Evolutionary conservation across 2,113 vertebrate genomes (phyloP), one percentile per base, ranked within the genome.

Genomic region (Brachyistius frenatus): DNA sequence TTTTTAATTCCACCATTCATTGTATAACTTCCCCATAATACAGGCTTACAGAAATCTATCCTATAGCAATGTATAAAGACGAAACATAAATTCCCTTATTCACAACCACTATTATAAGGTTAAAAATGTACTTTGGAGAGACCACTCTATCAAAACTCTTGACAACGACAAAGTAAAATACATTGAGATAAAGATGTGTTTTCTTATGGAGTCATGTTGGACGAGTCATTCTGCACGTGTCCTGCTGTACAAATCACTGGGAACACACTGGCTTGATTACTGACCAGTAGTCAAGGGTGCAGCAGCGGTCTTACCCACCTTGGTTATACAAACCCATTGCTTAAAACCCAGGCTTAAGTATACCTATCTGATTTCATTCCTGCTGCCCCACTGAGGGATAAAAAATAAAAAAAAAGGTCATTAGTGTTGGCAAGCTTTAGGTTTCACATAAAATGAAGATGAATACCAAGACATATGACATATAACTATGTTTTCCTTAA

Each of bases 311-410:
- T 65, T 32, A 66, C 78, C 74, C 73, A 67, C n/a, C 58, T 53
- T 10, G 36, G 80, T 85, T 86, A 85, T 78, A 91, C 78, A 92
- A 85, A 93, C 78, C 86, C 54, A 67, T 3, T 13, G 10, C 62
- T 72, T 71, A 58, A 66, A 66, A 69, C 73, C 58, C 72, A 41
- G 89, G 89, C 89, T 92, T 92, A 91, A 57, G 82, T 90, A 92
- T 33, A 78, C 86, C 84, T 88, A 90, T 92, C 91, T 71, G 55
- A 75, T 93, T 93, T 92, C 91, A 74, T 80, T 15, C 52, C 64
- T 60, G 69, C 44, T 89, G 67, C 55, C 66, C 80, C 53, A 80
- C 60, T 70, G 69, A 84, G 35, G 54, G 41, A 49, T 73, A 23
- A 23, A 23, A 23, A 63, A 62, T 64, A 91, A 88, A 89, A 63